phyloP scores from a whole-genome alignment of 2,113 vertebrate genomes.

The Aspidoscelis tigris region DNA sequence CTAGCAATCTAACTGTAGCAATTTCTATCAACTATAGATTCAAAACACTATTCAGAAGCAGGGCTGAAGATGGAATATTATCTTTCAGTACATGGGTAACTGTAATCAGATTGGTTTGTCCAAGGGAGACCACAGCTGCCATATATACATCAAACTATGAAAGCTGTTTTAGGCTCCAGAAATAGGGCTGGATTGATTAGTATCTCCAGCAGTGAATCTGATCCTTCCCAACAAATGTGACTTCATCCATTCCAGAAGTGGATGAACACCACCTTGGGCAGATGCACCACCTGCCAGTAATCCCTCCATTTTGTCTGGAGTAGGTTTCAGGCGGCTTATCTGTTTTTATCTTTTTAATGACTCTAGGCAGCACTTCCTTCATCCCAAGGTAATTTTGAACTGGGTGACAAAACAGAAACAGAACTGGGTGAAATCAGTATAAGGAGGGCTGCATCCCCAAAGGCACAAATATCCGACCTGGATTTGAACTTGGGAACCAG shows the following conservation, averaged over 20 bases:
- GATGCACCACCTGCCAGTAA: not conserved
- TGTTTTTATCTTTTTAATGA: not conserved
- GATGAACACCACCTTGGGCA: not conserved
- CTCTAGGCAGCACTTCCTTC: no score
- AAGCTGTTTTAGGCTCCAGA: not conserved
- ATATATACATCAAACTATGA: not conserved
- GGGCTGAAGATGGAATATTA: not conserved
- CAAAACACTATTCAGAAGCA: not conserved
- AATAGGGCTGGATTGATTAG: not conserved
- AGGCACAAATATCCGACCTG: no score
- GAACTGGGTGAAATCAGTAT: no score
- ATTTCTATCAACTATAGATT: not conserved
- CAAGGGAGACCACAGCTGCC: not conserved
- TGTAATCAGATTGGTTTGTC: not conserved
- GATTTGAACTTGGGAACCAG: no score
- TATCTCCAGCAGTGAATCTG: not conserved
- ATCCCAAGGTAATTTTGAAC: no score
- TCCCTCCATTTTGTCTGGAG: not conserved
- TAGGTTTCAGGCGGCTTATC: not conserved
- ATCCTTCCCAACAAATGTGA: not conserved
- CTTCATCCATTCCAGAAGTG: not conserved
- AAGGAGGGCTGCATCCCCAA: not conserved
- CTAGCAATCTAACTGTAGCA: not conserved
- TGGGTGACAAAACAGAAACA: no score
- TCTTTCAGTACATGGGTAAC: not conserved